Base-by-base conservation (phyloP, 2,888 invertebrate genomes). In the Ochropacha duplaris region DNA sequence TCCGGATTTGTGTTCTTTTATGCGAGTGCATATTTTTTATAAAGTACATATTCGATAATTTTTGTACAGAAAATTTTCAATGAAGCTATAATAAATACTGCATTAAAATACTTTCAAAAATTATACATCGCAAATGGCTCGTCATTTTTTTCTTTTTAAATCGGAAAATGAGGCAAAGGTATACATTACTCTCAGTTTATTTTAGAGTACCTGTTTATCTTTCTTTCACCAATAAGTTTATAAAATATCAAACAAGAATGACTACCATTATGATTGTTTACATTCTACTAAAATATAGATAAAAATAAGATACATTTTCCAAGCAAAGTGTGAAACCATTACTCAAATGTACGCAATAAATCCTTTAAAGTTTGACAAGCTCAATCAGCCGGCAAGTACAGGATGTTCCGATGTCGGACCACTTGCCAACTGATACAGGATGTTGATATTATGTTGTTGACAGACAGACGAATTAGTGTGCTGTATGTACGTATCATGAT, bases 371-470 rank as follows among this genome's bases (percentile, higher is more conserved):
- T 64, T 56, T 58, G 56, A 67, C 65, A 59, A 54, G 59, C 44
- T 44, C 19, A 44, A 44, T 44, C 44, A 44, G 19, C 44, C 9
- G 44, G 44, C 51, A 51, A 54, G 50, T 62, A 70, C 64, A 68
- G 74, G 75, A 72, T 71, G 69, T 49, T 60, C 56, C 68, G 67
- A 57, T 44, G 55, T 26, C 55, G 49, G 31, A 12, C 0, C 22
- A 57, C 50, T 24, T 22, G 26, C 24, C 59, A 68, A 50, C 44
- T 67, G 64, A 73, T 73, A 71, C 77, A 70, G 80, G 80, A 81
- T 78, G 80, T 77, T 80, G 78, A 77, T 66, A 75, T 78, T 68
- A 76, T 58, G 57, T 57, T 58, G 69, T 62, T 75, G 78, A 72
- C 73, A 72, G 78, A 71, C 69, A 61, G 72, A 71, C 70, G 57